Evolutionary conservation across 2,888 invertebrate genomes (phyloP).

Genomic region (Morpho achilles): DNA sequence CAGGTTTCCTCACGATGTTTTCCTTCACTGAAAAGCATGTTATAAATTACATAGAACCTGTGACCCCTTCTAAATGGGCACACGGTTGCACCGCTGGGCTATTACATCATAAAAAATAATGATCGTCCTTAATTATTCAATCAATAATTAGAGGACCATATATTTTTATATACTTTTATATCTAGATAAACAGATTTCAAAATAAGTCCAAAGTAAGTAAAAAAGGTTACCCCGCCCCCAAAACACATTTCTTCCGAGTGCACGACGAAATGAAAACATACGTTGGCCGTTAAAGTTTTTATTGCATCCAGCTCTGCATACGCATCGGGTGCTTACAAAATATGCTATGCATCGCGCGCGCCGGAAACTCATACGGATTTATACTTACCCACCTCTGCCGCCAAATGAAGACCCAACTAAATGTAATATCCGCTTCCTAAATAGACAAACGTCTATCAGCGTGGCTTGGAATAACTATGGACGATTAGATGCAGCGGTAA

Average conservation of each 20-base stretch:
- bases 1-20: too few relatives aligned
- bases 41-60: too few relatives aligned
- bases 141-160: too few relatives aligned
- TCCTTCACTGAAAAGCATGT: too few relatives aligned
- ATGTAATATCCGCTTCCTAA: constrained; percentile 80
- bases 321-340: constrained; percentile 65
- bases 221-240: constrained; percentile 38
- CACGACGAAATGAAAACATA: constrained; percentile 54
- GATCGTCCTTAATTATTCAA: too few relatives aligned
- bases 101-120: background rate
- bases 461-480: constrained; percentile 74
- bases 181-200: background rate
- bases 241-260: constrained; percentile 52
- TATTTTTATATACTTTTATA: too few relatives aligned
- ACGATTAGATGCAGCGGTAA: constrained; percentile 60
- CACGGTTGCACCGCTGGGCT: background rate
- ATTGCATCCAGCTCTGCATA: constrained; percentile 59
- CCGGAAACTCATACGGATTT: constrained; percentile 72
- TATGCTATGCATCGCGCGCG: constrained; percentile 71
- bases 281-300: constrained; percentile 63
- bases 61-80: too few relatives aligned
- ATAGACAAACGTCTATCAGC: constrained; percentile 76
- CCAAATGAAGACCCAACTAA: constrained; percentile 75
- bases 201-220: constrained; percentile 9
- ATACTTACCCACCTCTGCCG: constrained; percentile 73